Evolutionary conservation across 1,140 invertebrate genomes (phyloP).

Genomic region (Cyclargus thomasi): DNA sequence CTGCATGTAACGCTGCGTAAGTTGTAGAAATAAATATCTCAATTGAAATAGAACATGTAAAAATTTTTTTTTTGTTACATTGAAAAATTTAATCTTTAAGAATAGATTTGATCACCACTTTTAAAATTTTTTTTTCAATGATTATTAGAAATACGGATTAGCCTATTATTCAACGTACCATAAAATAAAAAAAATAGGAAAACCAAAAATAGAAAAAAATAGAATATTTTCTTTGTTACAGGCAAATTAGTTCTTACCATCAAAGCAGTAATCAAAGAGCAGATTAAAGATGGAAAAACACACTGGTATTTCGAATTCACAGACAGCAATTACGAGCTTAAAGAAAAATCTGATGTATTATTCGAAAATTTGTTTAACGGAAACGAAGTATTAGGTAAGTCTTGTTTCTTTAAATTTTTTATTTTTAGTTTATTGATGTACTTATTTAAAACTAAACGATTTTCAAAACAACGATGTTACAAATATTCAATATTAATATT

Average conservation of each 20-base stretch:
- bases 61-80: slow-evolving; percentile 7
- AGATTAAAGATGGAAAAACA: slow-evolving; percentile 8
- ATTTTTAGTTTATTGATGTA: too few relatives aligned
- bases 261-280: neutral
- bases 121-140: too few relatives aligned
- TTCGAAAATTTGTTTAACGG: slow-evolving; percentile 7
- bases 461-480: too few relatives aligned
- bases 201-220: too few relatives aligned
- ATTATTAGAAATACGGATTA: too few relatives aligned
- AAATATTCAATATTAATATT: too few relatives aligned
- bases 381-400: slow-evolving; percentile 2
- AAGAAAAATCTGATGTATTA: slow-evolving; percentile 3
- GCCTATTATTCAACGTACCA: too few relatives aligned
- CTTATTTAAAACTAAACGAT: too few relatives aligned
- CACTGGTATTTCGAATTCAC: slow-evolving; percentile 1
- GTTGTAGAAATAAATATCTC: slow-evolving; percentile 20
- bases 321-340: neutral
- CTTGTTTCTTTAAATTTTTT: neutral
- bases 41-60: too few relatives aligned
- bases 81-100: too few relatives aligned
- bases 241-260: neutral
- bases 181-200: too few relatives aligned
- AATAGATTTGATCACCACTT: too few relatives aligned
- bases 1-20: slow-evolving; percentile 33
- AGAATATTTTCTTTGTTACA: slow-evolving; percentile 9